Conservation (phyloP, 37 sponge, comb jelly and placozoan genomes). For the Corticium candelabrum region DNA sequence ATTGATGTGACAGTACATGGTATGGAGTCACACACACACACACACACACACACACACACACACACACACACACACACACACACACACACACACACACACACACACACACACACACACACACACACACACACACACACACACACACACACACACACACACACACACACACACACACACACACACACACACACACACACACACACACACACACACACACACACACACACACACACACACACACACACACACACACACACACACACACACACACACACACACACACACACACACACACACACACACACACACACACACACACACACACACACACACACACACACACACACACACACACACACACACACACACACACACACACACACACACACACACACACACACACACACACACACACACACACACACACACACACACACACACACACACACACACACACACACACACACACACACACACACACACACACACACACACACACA, state of each 20-base stretch:
- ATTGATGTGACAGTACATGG: no score
- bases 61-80: conserved; percentile 5
- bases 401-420: conserved; percentile 5
- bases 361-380: conserved; percentile 5
- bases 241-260: conserved; percentile 5
- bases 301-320: conserved; percentile 5
- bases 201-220: background rate
- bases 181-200: background rate
- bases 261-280: conserved; percentile 5
- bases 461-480: conserved; percentile 5
- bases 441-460: conserved; percentile 5
- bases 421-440: conserved; percentile 5
- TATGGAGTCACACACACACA: no score
- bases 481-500: conserved; percentile 5
- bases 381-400: conserved; percentile 5
- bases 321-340: conserved; percentile 5
- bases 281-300: conserved; percentile 5
- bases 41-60: background rate
- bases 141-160: conserved; percentile 5
- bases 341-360: conserved; percentile 5
- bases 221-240: conserved; percentile 5
- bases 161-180: conserved; percentile 5
- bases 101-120: conserved; percentile 5
- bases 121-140: conserved; percentile 5
- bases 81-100: conserved; percentile 5